Evolutionary conservation across 1,140 invertebrate species (phyloP), one percentile per base, ranked within the genome.

Genomic region (Homarus americanus): DNA sequence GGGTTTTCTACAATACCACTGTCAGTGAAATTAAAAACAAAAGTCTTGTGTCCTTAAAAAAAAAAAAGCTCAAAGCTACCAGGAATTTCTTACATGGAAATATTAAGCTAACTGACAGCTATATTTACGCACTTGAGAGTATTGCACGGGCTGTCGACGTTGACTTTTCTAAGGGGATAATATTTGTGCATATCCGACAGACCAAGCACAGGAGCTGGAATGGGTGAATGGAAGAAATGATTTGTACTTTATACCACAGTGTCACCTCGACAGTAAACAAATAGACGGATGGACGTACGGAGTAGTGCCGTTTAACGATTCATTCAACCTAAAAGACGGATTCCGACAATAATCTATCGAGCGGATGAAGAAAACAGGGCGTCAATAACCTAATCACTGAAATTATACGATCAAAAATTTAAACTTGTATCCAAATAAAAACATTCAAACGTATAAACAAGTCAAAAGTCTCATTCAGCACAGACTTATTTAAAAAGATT

Each of bases 161-260:
- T 10, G 15, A 49, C 10, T 32, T 34, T 69, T 28, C n/a, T n/a
- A n/a, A n/a, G n/a, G n/a, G n/a, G 32, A 32, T 28, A 17, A 69
- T 10, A 69, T 69, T 69, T 69, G 63, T 69, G 63, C 63, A 69
- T n/a, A 32, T 80, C 12, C n/a, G 78, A 36, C 78, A 80, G 78
- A 80, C 78, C 41, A 49, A 80, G 78, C 78, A 80, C 28, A 53
- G n/a, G 44, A 49, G 28, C 73, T 76, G 73, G 73, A 76, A 80
- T 80, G 78, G 44, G 41, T 49, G n/a, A 32, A n/a, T 53, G 41
- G 44, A 44, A 49, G 78, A 41, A 44, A 4, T 80, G 28, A 28
- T 69, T 69, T 69, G 63, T 69, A 69, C 63, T 69, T 32, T 69
- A 69, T 32, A 32, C 63, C 2, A 32, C 44, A 24, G n/a, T 69